Evolutionary conservation across 35 echinoderm and acorn worm species (phyloP), one percentile per base, ranked within the genome.

Genomic region (Hemicentrotus pulcherrimus): DNA sequence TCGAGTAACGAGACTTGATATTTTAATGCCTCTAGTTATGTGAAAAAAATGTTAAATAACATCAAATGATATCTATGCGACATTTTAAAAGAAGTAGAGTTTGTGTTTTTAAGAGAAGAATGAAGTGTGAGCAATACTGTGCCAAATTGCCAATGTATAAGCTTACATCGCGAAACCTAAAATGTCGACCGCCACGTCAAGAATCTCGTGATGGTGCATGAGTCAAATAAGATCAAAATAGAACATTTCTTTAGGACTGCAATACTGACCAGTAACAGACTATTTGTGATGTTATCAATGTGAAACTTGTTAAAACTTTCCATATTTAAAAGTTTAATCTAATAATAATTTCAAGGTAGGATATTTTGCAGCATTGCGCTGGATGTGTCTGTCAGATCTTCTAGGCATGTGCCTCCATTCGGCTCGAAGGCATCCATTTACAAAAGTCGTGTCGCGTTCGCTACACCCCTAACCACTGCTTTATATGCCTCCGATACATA

Each of bases 281-380:
- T 78, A 78, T 78, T 78, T 78, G 65, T 18, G 65, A 78, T n/a
- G 28, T 4, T 78, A n/a, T 78, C 65, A 22, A 28, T 78, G 65
- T 78, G 24, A 18, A 78, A 22, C 19, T 78, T 78, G 6, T 78
- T 78, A 78, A 78, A 78, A 78, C 6, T 22, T 78, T 28, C 65
- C 65, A 78, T 78, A 78, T 78, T 78, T 24, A n/a, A 59, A 78
- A 78, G 65, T 78, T 78, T 5, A 78, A 78, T 78, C 65, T 78
- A 78, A 78, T 78, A 78, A 78, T 78, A 78, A 78, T 78, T 78
- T 78, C 65, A 78, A 78, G 65, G 65, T 28, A 78, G 65, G 65
- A 78, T 78, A 78, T 78, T 78, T 78, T 78, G 65, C 65, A 28
- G 19, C 65, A 78, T 78, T 78, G 22, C 65, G n/a, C 4, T 78